phyloP scores from a whole-genome alignment of 2,888 invertebrate genomes.

The Epirrhoe alternata region DNA sequence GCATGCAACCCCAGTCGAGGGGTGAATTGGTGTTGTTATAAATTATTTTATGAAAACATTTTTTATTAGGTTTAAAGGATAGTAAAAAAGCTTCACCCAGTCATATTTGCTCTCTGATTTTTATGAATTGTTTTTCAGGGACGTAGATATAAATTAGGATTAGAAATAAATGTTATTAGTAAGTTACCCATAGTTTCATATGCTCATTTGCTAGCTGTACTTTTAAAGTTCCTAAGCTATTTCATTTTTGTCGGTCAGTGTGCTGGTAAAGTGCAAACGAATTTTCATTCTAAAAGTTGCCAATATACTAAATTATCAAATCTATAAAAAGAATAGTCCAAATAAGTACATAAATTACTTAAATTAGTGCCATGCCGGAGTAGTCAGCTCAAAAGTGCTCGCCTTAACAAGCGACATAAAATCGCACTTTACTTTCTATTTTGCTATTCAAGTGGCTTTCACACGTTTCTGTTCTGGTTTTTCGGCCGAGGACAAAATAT shows the following conservation, averaged over 20 bases:
- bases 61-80: no score
- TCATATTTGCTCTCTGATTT: no score
- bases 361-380: conserved; percentile 14
- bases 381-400: conserved; percentile 22
- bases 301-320: neutral
- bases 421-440: conserved; percentile 46
- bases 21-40: conserved; percentile 12
- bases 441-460: conserved; percentile 48
- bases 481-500: conserved; percentile 61
- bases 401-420: conserved; percentile 38
- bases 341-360: conserved; percentile 7
- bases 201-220: no score
- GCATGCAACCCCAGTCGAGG: conserved; percentile 22
- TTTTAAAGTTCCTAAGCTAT: no score
- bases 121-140: no score
- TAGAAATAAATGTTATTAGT: no score
- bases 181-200: no score
- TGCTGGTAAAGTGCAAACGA: neutral
- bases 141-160: no score
- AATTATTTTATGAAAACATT: neutral
- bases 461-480: conserved; percentile 52
- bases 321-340: conserved; percentile 1
- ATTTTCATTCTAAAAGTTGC: conserved; percentile 2
- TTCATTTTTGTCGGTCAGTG: neutral
- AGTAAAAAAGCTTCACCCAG: no score